Conservation (phyloP, 64 coral and sea anemone species). For the Stichodactyla helianthus region DNA sequence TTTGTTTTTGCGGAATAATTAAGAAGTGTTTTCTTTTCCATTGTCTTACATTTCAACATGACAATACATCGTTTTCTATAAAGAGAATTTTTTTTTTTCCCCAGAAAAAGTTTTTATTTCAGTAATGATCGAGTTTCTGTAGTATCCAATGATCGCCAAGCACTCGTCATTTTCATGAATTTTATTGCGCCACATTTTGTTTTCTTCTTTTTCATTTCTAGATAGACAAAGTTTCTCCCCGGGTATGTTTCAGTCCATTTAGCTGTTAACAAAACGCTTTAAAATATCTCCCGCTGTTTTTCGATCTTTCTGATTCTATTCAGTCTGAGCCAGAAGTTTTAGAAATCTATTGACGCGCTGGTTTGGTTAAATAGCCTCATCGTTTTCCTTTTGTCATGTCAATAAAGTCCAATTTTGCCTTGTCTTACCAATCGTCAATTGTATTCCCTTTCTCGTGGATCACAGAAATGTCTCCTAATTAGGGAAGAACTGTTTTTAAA, state of each 20-base stretch:
- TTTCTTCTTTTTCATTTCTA: neutral
- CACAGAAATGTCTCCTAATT: slow-evolving; percentile 4
- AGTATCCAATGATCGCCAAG: too few relatives aligned
- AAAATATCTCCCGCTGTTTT: neutral
- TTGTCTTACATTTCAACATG: too few relatives aligned
- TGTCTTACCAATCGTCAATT: neutral
- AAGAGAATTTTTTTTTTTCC: too few relatives aligned
- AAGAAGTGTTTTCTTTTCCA: too few relatives aligned
- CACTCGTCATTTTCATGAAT: neutral
- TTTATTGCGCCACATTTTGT: neutral
- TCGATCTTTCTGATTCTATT: neutral
- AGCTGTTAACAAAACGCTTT: neutral
- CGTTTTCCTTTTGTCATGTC: neutral
- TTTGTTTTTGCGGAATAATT: too few relatives aligned
- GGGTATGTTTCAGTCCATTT: neutral
- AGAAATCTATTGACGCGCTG: neutral
- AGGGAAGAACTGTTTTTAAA: neutral
- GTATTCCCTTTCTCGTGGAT: neutral
- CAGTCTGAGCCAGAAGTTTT: neutral
- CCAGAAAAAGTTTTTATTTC: too few relatives aligned
- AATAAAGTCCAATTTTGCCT: neutral
- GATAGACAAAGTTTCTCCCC: neutral
- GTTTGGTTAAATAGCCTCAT: neutral
- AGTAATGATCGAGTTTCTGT: too few relatives aligned
- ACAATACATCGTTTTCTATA: too few relatives aligned